phyloP scores from a whole-genome alignment of 2,797 vertebrate genomes.

The Brachymystax lenok region DNA sequence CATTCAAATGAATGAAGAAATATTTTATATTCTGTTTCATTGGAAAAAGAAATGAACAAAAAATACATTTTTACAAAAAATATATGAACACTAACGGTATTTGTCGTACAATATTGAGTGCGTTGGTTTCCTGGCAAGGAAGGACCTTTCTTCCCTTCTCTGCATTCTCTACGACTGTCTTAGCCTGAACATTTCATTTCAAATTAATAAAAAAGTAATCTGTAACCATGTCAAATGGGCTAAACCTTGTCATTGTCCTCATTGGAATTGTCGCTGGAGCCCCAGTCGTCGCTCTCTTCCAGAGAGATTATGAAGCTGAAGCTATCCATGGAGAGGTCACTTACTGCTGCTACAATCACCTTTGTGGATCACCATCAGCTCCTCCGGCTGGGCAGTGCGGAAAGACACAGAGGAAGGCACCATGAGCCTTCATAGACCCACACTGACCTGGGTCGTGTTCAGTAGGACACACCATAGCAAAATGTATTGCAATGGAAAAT shows the following conservation, averaged over 20 bases:
- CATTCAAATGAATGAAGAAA: not conserved
- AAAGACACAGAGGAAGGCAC: no score
- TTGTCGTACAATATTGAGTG: not conserved
- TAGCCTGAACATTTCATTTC: not conserved
- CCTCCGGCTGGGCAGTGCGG: constrained; percentile 25
- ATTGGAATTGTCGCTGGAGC: constrained; percentile 29
- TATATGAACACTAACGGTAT: not conserved
- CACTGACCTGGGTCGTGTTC: no score
- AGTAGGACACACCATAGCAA: no score
- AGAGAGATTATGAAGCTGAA: constrained; percentile 54
- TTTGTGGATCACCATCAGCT: constrained; percentile 63
- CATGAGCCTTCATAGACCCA: not conserved
- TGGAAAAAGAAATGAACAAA: not conserved
- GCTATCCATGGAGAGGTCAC: constrained; percentile 44
- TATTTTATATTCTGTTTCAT: not conserved
- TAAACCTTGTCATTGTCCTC: constrained; percentile 42
- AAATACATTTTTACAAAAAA: not conserved
- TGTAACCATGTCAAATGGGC: not conserved
- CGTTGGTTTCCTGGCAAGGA: not conserved
- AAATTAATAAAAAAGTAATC: not conserved
- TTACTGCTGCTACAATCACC: constrained; percentile 43
- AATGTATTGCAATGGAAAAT: no score
- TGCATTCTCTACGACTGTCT: not conserved
- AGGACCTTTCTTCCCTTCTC: not conserved
- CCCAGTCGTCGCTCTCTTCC: constrained; percentile 53